Conservation (phyloP, 2,888 invertebrate species). For the Pelosia muscerda region DNA sequence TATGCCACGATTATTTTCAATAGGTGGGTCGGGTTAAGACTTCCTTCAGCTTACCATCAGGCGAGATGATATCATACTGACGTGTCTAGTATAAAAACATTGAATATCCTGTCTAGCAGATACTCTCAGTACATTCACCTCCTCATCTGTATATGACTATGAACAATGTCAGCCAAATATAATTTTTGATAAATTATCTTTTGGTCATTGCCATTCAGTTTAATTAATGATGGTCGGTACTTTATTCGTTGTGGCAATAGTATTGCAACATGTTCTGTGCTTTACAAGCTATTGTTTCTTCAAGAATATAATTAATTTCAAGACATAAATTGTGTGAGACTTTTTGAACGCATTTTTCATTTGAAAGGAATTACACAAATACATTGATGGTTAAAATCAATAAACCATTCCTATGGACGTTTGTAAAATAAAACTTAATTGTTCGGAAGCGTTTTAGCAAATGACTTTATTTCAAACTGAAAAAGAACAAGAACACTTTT, state of each 20-base stretch:
- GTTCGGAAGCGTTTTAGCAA: too few relatives aligned
- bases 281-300: constrained; percentile 23
- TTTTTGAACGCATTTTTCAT: neutral
- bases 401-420: too few relatives aligned
- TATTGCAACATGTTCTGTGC: constrained; percentile 48
- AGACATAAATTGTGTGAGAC: constrained; percentile 36
- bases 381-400: neutral
- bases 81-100: too few relatives aligned
- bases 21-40: too few relatives aligned
- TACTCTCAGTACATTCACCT: neutral
- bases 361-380: constrained; percentile 3
- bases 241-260: constrained; percentile 50
- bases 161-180: constrained; percentile 7
- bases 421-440: too few relatives aligned
- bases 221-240: constrained; percentile 66
- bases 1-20: too few relatives aligned
- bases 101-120: neutral
- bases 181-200: constrained; percentile 22
- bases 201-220: constrained; percentile 53
- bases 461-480: too few relatives aligned
- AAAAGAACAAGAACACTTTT: too few relatives aligned
- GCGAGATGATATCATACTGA: too few relatives aligned
- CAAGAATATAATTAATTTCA: constrained; percentile 42
- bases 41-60: too few relatives aligned
- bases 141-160: constrained; percentile 1